Base-by-base conservation (phyloP, 2,888 invertebrate genomes). In the Dione vanillae region DNA sequence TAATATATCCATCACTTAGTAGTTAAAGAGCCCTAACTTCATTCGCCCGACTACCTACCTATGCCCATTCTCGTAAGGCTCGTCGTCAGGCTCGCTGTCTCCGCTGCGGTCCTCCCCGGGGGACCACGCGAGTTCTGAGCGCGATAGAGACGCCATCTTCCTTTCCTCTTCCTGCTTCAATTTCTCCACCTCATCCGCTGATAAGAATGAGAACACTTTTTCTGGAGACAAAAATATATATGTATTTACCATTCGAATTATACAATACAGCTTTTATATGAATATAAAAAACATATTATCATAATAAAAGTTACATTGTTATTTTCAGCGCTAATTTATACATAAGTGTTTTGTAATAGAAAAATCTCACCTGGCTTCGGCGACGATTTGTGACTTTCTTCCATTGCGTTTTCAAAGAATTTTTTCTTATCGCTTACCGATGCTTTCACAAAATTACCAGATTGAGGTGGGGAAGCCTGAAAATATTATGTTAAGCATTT, bases 321-420 rank as follows among this genome's bases (percentile, higher is more conserved):
- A 40, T 11, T 40, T 40, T 40, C 40, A 10, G 19, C 19, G 20
- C 19, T 11, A 5, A 0, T 56, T 40, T 16, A 11, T 16, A 37
- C 5, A 37, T n/a, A 14, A 16, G 2, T 20, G 1, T 14, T 40
- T 56, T 56, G 7, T 37, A 54, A 12, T 43, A 45, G 45, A 10
- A 12, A 1, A 11, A 49, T 49, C 5, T 61, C 80, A 97, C 97
- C 97, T 94, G 97, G 95, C 92, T 97, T 97, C 65, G 96, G 96
- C 79, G 96, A 95, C 75, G 97, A 96, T 90, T 97, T 97, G 79
- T 97, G 96, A 88, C 97, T 97, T 88, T 98, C 97, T 92, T 98
- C 97, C 96, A 99, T 98, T 74, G 98, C 98, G 85, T 97, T 96
- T 93, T 99, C 99, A 89, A 99, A 99, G 92, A 98, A 97, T 85